Percentiles rank a stretch among this genome's conserved stretches.
phyloP scores from a whole-genome alignment of 1,140 invertebrate species.

The Hycleus cichorii region DNA sequence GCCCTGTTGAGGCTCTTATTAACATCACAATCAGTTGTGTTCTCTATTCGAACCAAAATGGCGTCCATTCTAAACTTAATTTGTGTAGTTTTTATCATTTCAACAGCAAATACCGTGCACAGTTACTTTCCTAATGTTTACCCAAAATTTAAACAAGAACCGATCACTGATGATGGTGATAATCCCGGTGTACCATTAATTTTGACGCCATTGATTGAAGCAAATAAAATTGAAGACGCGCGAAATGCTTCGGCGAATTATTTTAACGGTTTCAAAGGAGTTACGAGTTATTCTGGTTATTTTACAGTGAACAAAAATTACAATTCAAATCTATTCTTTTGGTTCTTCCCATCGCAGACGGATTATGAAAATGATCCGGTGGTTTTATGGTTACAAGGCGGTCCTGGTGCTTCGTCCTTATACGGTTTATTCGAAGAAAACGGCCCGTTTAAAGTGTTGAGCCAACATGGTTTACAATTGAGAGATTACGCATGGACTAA shows the following conservation, averaged over 20 bases:
- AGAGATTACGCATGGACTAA: constrained; percentile 64
- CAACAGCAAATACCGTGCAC: background rate
- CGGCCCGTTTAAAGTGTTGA: constrained; percentile 50
- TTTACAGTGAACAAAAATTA: constrained; percentile 60
- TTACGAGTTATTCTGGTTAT: constrained; percentile 51
- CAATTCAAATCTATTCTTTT: constrained; percentile 69
- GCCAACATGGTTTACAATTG: constrained; percentile 41
- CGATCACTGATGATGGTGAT: constrained; percentile 18
- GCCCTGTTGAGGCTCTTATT: no score
- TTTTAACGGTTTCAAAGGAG: constrained; percentile 32
- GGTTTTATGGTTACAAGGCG: constrained; percentile 68
- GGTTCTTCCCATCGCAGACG: constrained; percentile 63
- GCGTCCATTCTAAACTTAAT: background rate
- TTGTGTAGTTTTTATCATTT: background rate
- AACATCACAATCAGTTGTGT: no score
- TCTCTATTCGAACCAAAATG: background rate
- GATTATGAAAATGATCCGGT: constrained; percentile 50
- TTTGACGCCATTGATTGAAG: constrained; percentile 47
- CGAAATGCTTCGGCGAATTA: constrained; percentile 18
- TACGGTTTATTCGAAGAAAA: constrained; percentile 68
- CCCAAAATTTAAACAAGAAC: constrained; percentile 20
- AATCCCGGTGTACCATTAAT: constrained; percentile 48
- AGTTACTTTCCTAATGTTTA: constrained; percentile 29
- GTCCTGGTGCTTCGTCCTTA: constrained; percentile 62
- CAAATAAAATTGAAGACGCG: constrained; percentile 44